Conservation (phyloP, 2,888 invertebrate genomes). For the Acanthacorydalis orientalis region DNA sequence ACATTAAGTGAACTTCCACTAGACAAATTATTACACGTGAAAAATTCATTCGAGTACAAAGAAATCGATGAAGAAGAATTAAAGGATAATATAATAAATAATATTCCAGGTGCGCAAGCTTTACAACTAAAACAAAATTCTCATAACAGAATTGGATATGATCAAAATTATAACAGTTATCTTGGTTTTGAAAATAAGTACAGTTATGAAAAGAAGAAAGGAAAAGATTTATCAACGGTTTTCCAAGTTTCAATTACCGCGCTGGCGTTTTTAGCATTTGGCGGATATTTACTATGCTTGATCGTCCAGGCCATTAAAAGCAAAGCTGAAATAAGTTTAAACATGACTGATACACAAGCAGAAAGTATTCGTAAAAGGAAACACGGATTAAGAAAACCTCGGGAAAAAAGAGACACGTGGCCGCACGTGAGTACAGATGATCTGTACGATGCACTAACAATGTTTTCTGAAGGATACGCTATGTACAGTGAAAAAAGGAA, state of each 20-base stretch:
- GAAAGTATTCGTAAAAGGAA: neutral
- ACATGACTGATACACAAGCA: neutral
- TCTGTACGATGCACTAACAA: conserved; percentile 32
- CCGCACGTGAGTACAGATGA: conserved; percentile 24
- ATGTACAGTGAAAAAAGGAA: conserved; percentile 19
- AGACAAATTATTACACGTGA: conserved; percentile 47
- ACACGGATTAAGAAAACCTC: neutral
- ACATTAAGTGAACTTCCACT: conserved; percentile 51
- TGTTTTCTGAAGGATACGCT: conserved; percentile 38
- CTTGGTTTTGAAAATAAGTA: conserved; percentile 16
- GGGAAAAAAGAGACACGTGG: conserved; percentile 16
- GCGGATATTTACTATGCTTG: conserved; percentile 63
- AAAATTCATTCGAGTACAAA: conserved; percentile 25
- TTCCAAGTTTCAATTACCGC: conserved; percentile 66
- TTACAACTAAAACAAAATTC: neutral
- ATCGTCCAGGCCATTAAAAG: conserved; percentile 58
- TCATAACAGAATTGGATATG: neutral
- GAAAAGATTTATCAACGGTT: conserved; percentile 20
- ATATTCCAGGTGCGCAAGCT: neutral
- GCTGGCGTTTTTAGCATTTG: conserved; percentile 67
- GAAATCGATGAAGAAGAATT: conserved; percentile 6
- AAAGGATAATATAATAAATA: neutral
- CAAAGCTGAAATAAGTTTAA: conserved; percentile 26
- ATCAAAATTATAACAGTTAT: conserved; percentile 15
- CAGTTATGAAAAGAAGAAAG: conserved; percentile 16